Percentiles rank a stretch among this genome's conserved stretches.
These are phyloP conservation scores for Theristus sp. DNA, from an alignment of 2,888 invertebrate genomes.

Conservation along the genomic window DNA sequence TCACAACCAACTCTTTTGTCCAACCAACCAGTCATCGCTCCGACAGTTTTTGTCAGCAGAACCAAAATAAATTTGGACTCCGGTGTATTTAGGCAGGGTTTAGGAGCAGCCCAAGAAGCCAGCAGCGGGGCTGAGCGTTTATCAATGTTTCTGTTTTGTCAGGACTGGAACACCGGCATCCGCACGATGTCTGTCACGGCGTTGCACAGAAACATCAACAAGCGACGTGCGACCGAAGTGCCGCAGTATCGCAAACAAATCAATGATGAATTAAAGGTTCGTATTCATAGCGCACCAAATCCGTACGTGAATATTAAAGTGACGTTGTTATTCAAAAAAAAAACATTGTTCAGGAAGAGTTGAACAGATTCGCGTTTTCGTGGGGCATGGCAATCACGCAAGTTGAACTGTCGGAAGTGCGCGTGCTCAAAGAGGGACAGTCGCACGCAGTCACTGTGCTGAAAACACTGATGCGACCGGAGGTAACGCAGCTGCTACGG, in stretches of 20 bases:
- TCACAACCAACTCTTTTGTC: too few relatives aligned
- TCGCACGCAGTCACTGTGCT: background rate
- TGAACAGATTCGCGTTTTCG: conserved; percentile 26
- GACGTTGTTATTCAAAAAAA: background rate
- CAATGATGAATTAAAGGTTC: conserved; percentile 18
- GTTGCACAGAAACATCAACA: conserved; percentile 29
- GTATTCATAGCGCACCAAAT: too few relatives aligned
- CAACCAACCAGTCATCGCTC: too few relatives aligned
- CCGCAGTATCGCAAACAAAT: conserved; percentile 17
- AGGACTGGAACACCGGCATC: conserved; percentile 29
- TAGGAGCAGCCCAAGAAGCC: too few relatives aligned
- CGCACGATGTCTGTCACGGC: conserved; percentile 31
- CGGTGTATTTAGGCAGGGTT: too few relatives aligned
- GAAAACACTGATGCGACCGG: conserved; percentile 10
- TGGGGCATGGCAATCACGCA: conserved; percentile 31
- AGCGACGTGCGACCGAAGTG: conserved; percentile 23
- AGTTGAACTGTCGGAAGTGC: conserved; percentile 29
- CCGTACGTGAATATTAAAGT: background rate
- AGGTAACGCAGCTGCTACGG: conserved; percentile 15
- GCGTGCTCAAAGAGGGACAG: conserved; percentile 4
- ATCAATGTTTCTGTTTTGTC: too few relatives aligned
- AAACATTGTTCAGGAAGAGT: conserved; percentile 20
- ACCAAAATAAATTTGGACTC: too few relatives aligned
- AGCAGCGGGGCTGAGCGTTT: too few relatives aligned
- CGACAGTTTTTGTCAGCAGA: too few relatives aligned